These are phyloP conservation scores for Caenorhabditis tropicalis DNA, from an alignment of 1,140 invertebrate genomes.

Conservation along the genomic window DNA sequence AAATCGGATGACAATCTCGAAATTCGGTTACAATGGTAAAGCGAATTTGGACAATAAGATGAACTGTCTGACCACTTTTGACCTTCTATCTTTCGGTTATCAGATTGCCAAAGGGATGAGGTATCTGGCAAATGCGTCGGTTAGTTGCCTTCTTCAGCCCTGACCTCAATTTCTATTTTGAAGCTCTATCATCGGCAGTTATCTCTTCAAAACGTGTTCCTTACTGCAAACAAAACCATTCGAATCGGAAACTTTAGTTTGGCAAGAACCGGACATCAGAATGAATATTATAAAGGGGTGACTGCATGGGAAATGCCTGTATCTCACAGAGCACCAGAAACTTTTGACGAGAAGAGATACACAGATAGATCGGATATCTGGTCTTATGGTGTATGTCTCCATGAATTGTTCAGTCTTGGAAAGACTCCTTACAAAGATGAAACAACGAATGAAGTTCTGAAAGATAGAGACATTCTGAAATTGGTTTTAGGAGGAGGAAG, in stretches of 20 bases:
- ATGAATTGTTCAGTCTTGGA: neutral
- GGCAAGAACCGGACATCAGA: neutral
- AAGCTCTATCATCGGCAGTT: neutral
- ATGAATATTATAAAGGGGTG: neutral
- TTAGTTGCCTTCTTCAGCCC: neutral
- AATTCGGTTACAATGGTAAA: neutral
- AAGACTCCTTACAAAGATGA: neutral
- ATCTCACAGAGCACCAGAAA: neutral
- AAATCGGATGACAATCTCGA: neutral
- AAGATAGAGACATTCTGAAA: neutral
- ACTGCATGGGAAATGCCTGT: neutral
- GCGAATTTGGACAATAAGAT: neutral
- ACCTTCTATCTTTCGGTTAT: neutral
- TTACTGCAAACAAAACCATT: neutral
- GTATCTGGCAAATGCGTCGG: neutral
- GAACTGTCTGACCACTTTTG: neutral
- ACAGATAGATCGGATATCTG: neutral
- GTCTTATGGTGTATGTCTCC: neutral
- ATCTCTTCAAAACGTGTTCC: neutral
- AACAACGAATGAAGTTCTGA: no score
- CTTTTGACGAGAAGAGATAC: neutral
- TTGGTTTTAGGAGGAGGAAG: neutral
- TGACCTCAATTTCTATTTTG: neutral
- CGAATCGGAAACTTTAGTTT: neutral
- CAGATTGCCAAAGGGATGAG: neutral